Evolutionary conservation across 2,888 invertebrate genomes (phyloP), one percentile per base, ranked within the genome.

Genomic region (Ptychoptera albimana): DNA sequence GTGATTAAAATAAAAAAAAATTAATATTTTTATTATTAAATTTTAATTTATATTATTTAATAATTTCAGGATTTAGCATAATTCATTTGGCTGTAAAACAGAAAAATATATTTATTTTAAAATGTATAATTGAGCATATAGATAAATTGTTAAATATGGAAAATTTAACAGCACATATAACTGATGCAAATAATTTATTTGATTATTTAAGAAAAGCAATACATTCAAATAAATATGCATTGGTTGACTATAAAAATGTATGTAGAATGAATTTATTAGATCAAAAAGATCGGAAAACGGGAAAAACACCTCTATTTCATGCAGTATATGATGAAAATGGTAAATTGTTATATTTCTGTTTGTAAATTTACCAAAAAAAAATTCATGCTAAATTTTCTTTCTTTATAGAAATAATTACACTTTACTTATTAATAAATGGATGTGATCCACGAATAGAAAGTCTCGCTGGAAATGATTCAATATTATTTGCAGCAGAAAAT

Each of bases 381-480:
- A 11, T 7, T 7, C n/a, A 32, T 32, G 4, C n/a, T n/a, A 7
- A 30, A 30, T 32, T 30, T 30, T n/a, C 12, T 29, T 23, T n/a
- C 4, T 41, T 46, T 44, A 35, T 12, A 45, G 50, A 46, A 45
- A 9, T 41, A 7, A 44, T 47, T 31, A 31, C 42, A 8, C 43
- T 45, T 15, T 43, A 48, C 37, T 16, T 50, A 14, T 32, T 48
- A 10, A 37, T 16, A 13, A 36, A 50, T 34, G 43, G 60, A 12
- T 52, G 55, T 8, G 55, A 62, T 53, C 64, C 64, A 2, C 55
- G 55, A 8, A 50, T 57, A 12, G 52, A 55, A 45, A 63, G 61
- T 45, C 52, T 56, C 9, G 54, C 58, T 46, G 61, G 60, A 1
- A 50, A 55, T 30, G 59, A 60, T 47, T 57, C 61, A 10, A 55